Evolutionary conservation across 2,888 invertebrate species (phyloP), one percentile per base, ranked within the genome.

Genomic region (Zaprionus obscuricornis): DNA sequence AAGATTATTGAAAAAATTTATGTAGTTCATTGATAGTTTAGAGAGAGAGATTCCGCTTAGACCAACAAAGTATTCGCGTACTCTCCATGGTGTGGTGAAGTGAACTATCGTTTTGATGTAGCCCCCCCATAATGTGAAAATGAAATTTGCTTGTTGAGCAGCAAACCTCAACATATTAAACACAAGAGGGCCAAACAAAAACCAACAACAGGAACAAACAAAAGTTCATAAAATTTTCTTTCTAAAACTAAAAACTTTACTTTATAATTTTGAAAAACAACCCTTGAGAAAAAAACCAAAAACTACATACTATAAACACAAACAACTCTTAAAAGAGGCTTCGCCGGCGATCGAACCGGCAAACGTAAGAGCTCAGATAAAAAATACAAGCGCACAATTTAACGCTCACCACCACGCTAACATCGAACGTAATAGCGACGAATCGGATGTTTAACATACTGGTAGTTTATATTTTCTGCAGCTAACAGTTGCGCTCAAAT

Each of bases 61-160:
- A n/a, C n/a, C 34, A 29, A 60, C 29, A 36, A 59, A 49, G 39
- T 37, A 16, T 0, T 10, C 66, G 55, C 73, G 52, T 39, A 27
- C 52, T 20, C 74, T 66, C 82, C 82, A 85, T 85, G 87, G 88
- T 86, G 87, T 88, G 86, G 74, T 36, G n/a, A n/a, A n/a, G n/a
- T n/a, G n/a, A 46, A 40, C 56, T 66, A 75, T 58, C 58, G 49
- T 24, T 6, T 75, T 65, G 33, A 6, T 88, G 56, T 88, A 72
- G 87, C 87, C 88, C 86, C 69, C n/a, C n/a, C n/a, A n/a, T n/a
- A n/a, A 51, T 68, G 47, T 67, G 62, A 57, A 55, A 56, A 51
- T 65, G 84, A 83, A 86, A 84, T 56, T 56, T 57, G 77, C 83
- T 51, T 70, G 72, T 74, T 58, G 70, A 69, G 47, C 66, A 77